phyloP scores from a whole-genome alignment of 2,888 invertebrate genomes.

The Octonoba sinensis region DNA sequence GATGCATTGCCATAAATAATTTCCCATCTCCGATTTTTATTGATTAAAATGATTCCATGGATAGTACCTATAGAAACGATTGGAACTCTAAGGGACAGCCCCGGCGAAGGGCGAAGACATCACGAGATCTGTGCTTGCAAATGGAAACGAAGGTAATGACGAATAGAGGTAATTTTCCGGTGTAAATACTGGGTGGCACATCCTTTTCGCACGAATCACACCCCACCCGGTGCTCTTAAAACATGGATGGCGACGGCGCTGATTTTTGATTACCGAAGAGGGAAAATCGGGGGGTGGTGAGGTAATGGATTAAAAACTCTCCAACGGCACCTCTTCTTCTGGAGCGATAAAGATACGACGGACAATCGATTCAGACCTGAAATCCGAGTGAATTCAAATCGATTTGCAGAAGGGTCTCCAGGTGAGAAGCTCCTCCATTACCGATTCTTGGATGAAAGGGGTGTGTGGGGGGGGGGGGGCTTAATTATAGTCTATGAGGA shows the following conservation, averaged over 20 bases:
- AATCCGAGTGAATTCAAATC: conserved; percentile 32
- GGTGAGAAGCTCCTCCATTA: conserved; percentile 29
- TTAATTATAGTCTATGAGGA: conserved; percentile 36
- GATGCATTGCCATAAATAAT: too few relatives aligned
- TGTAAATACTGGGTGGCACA: conserved; percentile 53
- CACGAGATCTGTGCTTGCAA: background rate
- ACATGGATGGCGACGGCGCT: conserved; percentile 32
- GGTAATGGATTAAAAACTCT: conserved; percentile 49
- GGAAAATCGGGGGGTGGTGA: background rate
- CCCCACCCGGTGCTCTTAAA: conserved; percentile 30
- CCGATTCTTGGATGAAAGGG: background rate
- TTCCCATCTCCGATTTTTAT: too few relatives aligned
- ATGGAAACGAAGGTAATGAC: conserved; percentile 46
- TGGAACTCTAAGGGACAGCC: too few relatives aligned
- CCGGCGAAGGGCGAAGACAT: too few relatives aligned
- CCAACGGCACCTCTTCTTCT: background rate
- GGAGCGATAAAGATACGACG: conserved; percentile 22
- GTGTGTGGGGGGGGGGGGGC: background rate
- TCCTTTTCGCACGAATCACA: conserved; percentile 20
- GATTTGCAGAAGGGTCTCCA: conserved; percentile 12
- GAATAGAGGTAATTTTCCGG: conserved; percentile 51
- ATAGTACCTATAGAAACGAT: too few relatives aligned
- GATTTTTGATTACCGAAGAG: conserved; percentile 38
- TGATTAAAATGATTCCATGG: too few relatives aligned
- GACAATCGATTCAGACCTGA: conserved; percentile 15